A percentile compares a stretch with the other conserved stretches of the same genome.
Evolutionary conservation across 1,140 invertebrate genomes (phyloP).

Genomic region (Euschistus heros): DNA sequence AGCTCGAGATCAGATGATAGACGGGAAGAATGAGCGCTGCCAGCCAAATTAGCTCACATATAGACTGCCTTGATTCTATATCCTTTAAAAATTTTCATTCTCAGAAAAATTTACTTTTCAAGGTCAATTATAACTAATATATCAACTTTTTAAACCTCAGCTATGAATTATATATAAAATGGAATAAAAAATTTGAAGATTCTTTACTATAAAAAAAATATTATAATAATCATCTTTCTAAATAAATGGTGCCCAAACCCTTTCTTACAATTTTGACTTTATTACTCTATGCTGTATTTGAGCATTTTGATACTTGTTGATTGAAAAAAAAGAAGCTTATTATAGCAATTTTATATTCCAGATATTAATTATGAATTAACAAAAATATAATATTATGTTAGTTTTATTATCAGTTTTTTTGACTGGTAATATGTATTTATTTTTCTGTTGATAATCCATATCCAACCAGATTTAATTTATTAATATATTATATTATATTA

Average conservation of each 20-base stretch:
- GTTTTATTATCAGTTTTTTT: no score
- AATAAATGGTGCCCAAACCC: neutral
- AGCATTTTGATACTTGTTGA: no score
- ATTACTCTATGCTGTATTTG: no score
- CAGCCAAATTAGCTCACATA: conserved; percentile 1
- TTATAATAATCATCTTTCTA: neutral
- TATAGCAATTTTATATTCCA: no score
- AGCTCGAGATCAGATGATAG: conserved; percentile 10
- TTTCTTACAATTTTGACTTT: no score
- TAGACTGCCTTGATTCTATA: conserved; percentile 25
- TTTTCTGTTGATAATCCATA: no score
- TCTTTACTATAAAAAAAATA: neutral
- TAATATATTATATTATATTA: no score
- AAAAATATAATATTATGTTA: no score
- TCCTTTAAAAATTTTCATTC: conserved; percentile 14
- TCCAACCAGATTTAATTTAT: no score
- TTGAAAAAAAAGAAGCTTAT: no score
- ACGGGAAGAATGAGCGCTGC: conserved; percentile 12
- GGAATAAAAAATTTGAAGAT: neutral
- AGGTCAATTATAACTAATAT: neutral
- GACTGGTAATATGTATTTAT: no score
- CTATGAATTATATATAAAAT: neutral
- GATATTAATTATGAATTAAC: no score
- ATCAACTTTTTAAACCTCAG: neutral
- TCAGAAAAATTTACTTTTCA: neutral